Percentiles rank a stretch among this genome's conserved stretches.
phyloP scores from a whole-genome alignment of 2,888 invertebrate species.

The Allacma fusca region DNA sequence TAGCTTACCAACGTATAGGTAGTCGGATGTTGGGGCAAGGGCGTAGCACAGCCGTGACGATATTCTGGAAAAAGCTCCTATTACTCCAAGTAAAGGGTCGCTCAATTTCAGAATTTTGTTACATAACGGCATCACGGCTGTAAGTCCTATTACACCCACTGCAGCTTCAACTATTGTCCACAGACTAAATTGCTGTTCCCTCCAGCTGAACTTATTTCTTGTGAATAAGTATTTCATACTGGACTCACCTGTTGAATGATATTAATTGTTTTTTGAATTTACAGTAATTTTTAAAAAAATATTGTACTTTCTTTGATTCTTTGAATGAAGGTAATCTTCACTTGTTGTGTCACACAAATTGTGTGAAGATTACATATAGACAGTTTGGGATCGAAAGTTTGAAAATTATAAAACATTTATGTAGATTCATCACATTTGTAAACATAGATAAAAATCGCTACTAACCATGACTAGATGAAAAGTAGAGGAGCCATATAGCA shows the following conservation, averaged over 20 bases:
- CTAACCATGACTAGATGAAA: slow-evolving; percentile 55
- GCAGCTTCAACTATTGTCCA: slow-evolving; percentile 59
- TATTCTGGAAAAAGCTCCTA: slow-evolving; percentile 38
- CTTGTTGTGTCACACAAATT: too few species aligned
- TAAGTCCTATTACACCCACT: slow-evolving; percentile 54
- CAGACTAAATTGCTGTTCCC: slow-evolving; percentile 59
- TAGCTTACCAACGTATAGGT: slow-evolving; percentile 55
- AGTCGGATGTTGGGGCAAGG: slow-evolving; percentile 53
- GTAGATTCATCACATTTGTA: too few species aligned
- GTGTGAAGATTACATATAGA: too few species aligned
- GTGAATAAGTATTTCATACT: slow-evolving; percentile 61
- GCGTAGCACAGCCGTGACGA: slow-evolving; percentile 54
- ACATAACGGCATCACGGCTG: slow-evolving; percentile 57
- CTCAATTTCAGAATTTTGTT: slow-evolving; percentile 56
- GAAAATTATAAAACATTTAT: too few species aligned
- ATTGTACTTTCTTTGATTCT: too few species aligned
- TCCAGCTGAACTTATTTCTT: slow-evolving; percentile 59
- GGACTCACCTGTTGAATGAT: slow-evolving; percentile 51
- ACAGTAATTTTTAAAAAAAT: too few species aligned
- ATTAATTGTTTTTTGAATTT: slow-evolving; percentile 5
- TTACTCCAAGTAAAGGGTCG: slow-evolving; percentile 51
- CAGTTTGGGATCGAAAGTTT: too few species aligned
- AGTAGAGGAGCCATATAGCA: slow-evolving; percentile 55
- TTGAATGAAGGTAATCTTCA: neutral
- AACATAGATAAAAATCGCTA: neutral